These are phyloP conservation scores for Drosophila nigricruria DNA, from an alignment of 2,888 invertebrate genomes.

Conservation along the genomic window DNA sequence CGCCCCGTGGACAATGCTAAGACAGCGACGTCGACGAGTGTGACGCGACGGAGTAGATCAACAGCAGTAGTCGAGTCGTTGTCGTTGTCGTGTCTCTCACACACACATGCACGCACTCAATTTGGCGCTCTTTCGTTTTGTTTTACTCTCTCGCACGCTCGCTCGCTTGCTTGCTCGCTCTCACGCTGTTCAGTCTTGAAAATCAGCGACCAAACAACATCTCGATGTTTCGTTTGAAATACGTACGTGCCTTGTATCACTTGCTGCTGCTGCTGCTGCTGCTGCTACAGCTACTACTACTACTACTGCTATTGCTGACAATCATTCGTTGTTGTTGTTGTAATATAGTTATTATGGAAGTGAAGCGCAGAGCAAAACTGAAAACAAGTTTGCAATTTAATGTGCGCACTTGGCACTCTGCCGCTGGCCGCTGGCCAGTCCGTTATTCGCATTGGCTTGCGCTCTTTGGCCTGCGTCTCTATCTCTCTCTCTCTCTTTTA, in stretches of 20 bases:
- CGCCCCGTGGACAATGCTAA: constrained; percentile 59
- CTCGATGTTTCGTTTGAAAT: constrained; percentile 69
- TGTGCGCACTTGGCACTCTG: constrained; percentile 76
- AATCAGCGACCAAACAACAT: constrained; percentile 42
- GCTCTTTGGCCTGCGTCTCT: neutral
- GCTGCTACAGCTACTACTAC: neutral
- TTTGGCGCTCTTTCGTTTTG: constrained; percentile 38
- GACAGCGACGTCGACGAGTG: constrained; percentile 63
- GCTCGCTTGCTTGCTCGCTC: constrained; percentile 19
- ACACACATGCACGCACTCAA: constrained; percentile 26
- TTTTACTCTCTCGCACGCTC: constrained; percentile 31
- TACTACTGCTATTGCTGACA: constrained; percentile 36
- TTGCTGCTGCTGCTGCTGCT: constrained; percentile 52
- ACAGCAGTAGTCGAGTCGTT: constrained; percentile 35
- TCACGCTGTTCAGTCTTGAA: constrained; percentile 33
- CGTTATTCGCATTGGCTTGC: constrained; percentile 46
- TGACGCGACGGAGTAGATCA: constrained; percentile 62
- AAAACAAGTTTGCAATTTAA: constrained; percentile 80
- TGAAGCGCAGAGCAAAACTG: constrained; percentile 60
- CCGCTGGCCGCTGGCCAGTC: constrained; percentile 54
- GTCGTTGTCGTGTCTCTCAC: constrained; percentile 46
- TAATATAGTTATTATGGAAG: constrained; percentile 63
- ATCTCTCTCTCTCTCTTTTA: constrained; percentile 34
- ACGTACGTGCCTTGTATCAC: constrained; percentile 82
- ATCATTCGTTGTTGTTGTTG: constrained; percentile 42